Conservation (phyloP, 2,888 invertebrate genomes). For the Yponomeuta sedellus region DNA sequence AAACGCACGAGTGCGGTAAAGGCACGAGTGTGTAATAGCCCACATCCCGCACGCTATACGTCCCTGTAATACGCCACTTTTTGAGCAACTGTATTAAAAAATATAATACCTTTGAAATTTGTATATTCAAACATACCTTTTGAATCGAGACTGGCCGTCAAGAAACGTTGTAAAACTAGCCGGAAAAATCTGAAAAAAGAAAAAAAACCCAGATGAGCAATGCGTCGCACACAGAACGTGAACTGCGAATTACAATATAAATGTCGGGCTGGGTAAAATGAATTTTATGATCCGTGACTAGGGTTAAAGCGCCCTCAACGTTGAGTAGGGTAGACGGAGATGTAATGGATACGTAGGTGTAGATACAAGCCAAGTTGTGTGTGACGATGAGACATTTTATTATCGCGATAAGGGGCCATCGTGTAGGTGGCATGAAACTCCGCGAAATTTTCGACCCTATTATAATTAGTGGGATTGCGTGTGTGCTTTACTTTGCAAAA, state of each 20-base stretch:
- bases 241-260: conserved; percentile 18
- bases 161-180: not conserved
- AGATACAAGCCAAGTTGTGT: not conserved
- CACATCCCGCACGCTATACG: no score
- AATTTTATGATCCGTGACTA: conserved; percentile 35
- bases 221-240: not conserved
- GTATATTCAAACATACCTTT: not conserved
- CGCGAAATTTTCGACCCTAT: not conserved
- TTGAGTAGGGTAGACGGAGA: conserved; percentile 10
- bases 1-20: no score
- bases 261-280: conserved; percentile 28
- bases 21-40: no score
- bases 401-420: not conserved
- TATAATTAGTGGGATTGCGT: not conserved
- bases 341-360: conserved; percentile 9
- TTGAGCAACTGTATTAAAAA: no score
- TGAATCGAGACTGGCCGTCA: not conserved
- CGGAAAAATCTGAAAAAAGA: not conserved
- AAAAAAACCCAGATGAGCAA: not conserved
- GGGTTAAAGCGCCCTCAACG: conserved; percentile 17
- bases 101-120: not conserved
- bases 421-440: not conserved
- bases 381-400: conserved; percentile 9
- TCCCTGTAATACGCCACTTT: no score
- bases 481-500: not conserved